Base-by-base conservation (phyloP, 2,797 vertebrate genomes). In the Fratercula arctica region DNA sequence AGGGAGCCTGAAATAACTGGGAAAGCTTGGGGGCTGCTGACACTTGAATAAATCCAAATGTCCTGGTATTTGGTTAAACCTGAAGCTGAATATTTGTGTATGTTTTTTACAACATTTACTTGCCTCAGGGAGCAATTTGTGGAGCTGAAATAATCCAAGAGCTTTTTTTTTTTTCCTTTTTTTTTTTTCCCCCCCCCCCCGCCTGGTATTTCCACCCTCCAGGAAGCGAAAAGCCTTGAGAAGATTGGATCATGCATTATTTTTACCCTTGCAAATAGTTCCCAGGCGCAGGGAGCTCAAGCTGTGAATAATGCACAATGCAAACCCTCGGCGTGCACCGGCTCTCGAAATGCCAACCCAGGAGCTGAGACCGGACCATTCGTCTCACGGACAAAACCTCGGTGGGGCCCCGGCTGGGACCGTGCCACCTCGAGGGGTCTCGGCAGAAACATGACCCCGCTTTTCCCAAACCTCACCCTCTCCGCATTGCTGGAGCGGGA, bases 111-210 rank as follows among this genome's bases (percentile, higher is more conserved):
- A 93, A 63, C 87, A 79, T 77, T 85, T 77, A 25, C 86, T 93
- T 57, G 94, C 91, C 94, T 83, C 48, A 3, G 93, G 96, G 93
- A 95, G 53, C 86, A 91, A 96, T 97, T 95, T 95, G 91, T 95
- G 89, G 74, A 90, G 88, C 86, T 95, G 90, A 87, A 96, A 90
- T 93, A 92, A 96, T 91, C 83, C 74, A 74, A 82, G 56, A 63
- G 24, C 2, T 25, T 31, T 46, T 53, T 46, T 66, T 33, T 45
- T 25, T 23, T 14, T 5, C 39, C 39, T 39, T 39, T 19, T 5
- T n/a, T 25, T 10, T 3, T 11, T 21, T 46, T 17, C 16, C 6
- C 10, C 5, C 3, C 9, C 3, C 9, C 37, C 24, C 35, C 21
- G 74, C 60, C 67, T 94, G 77, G 28, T 87, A 37, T 94, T 95